Conservation (phyloP, 2,888 invertebrate genomes). For the Drosophila leonis region DNA sequence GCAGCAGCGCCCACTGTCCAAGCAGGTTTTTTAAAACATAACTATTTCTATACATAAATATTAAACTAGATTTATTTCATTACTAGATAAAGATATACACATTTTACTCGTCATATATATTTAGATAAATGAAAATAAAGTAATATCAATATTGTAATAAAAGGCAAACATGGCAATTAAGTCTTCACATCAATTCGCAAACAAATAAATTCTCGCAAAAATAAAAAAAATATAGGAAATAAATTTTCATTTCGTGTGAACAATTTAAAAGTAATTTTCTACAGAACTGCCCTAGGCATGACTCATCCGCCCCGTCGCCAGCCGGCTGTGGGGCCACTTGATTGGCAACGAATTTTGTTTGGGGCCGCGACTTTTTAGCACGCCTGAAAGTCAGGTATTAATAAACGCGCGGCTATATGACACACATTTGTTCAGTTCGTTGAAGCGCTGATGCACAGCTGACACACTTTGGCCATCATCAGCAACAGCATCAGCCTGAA, state of each 20-base stretch:
- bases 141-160: not conserved
- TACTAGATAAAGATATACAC: not conserved
- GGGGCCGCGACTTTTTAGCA: slow-evolving; percentile 51
- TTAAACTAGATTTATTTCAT: not conserved
- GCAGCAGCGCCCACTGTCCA: not conserved
- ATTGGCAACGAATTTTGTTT: slow-evolving; percentile 56
- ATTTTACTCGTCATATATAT: not conserved
- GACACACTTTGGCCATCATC: slow-evolving; percentile 60
- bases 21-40: not conserved
- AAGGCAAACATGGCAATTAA: not conserved
- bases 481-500: not conserved
- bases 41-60: not conserved
- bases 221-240: slow-evolving; percentile 11
- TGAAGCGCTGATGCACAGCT: slow-evolving; percentile 68
- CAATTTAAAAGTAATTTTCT: slow-evolving; percentile 26
- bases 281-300: slow-evolving; percentile 41
- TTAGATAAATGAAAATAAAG: not conserved
- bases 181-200: not conserved
- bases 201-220: not conserved
- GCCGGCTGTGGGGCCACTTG: slow-evolving; percentile 47
- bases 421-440: slow-evolving; percentile 56
- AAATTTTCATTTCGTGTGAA: slow-evolving; percentile 19
- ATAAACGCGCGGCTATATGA: slow-evolving; percentile 62
- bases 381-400: slow-evolving; percentile 64
- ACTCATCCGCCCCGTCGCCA: slow-evolving; percentile 42